A percentile compares a stretch with the other conserved stretches of the same genome.
Evolutionary conservation across 2,797 vertebrate genomes (phyloP).

Genomic region (Paramormyrops hopkinsi): DNA sequence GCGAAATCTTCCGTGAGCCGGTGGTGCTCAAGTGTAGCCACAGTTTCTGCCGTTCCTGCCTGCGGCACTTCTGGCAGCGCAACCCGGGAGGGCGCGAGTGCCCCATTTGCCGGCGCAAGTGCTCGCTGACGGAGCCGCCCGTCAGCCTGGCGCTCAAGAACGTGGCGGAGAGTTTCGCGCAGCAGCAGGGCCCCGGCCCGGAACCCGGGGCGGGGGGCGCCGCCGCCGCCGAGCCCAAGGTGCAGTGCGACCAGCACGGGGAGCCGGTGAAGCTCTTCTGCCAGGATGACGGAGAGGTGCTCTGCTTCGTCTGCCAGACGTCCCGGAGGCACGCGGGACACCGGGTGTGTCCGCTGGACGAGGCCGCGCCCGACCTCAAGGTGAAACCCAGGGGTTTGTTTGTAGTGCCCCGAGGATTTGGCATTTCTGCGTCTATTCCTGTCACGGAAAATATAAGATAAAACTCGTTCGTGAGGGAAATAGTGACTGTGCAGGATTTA

Average conservation of each 20-base stretch:
- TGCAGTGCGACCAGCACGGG: conserved; percentile 50
- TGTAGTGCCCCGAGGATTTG: background rate
- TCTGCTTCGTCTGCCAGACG: conserved; percentile 70
- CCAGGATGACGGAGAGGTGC: conserved; percentile 56
- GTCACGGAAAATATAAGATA: background rate
- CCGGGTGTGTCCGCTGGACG: conserved; percentile 60
- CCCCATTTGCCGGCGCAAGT: conserved; percentile 64
- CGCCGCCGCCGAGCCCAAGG: conserved; percentile 24
- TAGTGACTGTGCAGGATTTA: background rate
- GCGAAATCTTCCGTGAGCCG: conserved; percentile 66
- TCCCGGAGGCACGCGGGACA: conserved; percentile 68
- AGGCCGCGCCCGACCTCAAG: conserved; percentile 66
- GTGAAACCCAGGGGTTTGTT: conserved; percentile 35
- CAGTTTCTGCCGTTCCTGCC: conserved; percentile 67
- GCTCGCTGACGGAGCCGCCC: conserved; percentile 63
- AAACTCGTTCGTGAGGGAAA: background rate
- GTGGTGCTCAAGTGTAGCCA: conserved; percentile 73
- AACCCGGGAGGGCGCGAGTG: conserved; percentile 62
- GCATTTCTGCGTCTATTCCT: too few relatives aligned
- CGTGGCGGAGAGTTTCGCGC: conserved; percentile 61
- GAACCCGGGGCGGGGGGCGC: rapidly evolving
- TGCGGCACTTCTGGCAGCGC: conserved; percentile 68
- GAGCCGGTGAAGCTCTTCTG: conserved; percentile 67
- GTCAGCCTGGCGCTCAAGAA: conserved; percentile 70
- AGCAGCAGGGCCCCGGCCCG: background rate